Conservation (phyloP, 2,797 vertebrate species). For the Phrynocephalus forsythii region DNA sequence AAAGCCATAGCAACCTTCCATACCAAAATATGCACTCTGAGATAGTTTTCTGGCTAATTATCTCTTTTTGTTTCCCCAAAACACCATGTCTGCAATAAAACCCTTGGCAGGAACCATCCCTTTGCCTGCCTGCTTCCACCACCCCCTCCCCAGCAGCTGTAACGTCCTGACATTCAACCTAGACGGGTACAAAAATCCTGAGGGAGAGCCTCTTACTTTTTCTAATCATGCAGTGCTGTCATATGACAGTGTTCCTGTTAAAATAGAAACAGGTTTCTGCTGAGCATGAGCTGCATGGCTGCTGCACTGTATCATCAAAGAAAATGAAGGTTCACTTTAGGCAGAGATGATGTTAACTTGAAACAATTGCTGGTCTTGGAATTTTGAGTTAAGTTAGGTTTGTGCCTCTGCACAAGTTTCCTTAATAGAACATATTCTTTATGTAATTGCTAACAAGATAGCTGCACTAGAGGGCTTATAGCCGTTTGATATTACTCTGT, state of each 20-base stretch:
- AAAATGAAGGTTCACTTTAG: background rate
- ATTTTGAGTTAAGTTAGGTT: background rate
- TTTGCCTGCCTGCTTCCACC: background rate
- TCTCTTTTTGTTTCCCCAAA: background rate
- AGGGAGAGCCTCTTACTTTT: background rate
- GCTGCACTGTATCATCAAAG: background rate
- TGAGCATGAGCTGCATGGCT: background rate
- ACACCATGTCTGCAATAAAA: background rate
- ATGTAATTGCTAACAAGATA: background rate
- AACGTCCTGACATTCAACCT: background rate
- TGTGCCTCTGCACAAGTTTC: background rate
- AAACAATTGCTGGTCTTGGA: background rate
- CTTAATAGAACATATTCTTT: background rate
- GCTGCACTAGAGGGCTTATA: no score
- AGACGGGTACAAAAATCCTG: conserved; percentile 12
- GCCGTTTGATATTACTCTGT: no score
- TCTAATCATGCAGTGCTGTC: background rate
- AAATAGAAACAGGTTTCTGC: background rate
- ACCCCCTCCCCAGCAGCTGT: background rate
- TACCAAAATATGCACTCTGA: background rate
- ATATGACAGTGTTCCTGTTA: background rate
- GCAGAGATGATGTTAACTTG: background rate
- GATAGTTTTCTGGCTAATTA: no score
- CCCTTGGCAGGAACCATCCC: background rate
- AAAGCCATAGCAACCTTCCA: background rate